phyloP scores from a whole-genome alignment of 2,888 invertebrate species.

The Acronicta alni region DNA sequence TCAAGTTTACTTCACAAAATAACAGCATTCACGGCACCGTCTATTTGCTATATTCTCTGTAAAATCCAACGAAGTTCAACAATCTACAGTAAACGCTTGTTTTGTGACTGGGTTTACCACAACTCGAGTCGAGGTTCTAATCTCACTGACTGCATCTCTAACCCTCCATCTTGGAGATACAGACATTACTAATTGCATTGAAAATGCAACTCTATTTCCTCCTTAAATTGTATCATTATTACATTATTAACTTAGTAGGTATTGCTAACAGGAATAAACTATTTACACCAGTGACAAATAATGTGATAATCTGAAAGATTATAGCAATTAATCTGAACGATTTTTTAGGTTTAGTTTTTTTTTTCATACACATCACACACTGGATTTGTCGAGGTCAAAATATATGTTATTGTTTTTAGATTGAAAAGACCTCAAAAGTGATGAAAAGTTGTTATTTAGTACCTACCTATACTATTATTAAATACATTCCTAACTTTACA shows the following conservation, averaged over 20 bases:
- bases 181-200: constrained; percentile 37
- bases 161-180: constrained; percentile 25
- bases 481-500: too few relatives aligned
- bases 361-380: too few relatives aligned
- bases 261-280: constrained; percentile 6
- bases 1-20: constrained; percentile 36
- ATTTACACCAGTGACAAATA: too few relatives aligned
- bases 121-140: constrained; percentile 26
- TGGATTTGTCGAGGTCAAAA: too few relatives aligned
- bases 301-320: too few relatives aligned
- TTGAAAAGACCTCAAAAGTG: too few relatives aligned
- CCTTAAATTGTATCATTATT: constrained; percentile 15
- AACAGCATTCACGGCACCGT: constrained; percentile 20
- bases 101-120: constrained; percentile 27
- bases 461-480: too few relatives aligned
- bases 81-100: constrained; percentile 31
- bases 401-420: too few relatives aligned
- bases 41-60: constrained; percentile 27
- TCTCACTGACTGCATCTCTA: constrained; percentile 24
- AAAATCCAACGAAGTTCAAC: constrained; percentile 21
- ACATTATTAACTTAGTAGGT: constrained; percentile 5
- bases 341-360: too few relatives aligned
- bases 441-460: too few relatives aligned
- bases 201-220: constrained; percentile 22
- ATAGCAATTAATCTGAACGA: too few relatives aligned